Evolutionary conservation across 2,113 vertebrate species (phyloP).

Genomic region (Xenopus tropicalis): UCB_Xtro_10.0 CM004443.2:126391501-126392000

Average conservation of each 20-base stretch:
- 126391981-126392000: no score
- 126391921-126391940: no score
- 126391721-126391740: constrained; percentile 6
- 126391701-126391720: constrained; percentile 27
- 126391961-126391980: no score
- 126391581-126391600: constrained; percentile 23
- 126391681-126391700: constrained; percentile 37
- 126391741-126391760: constrained; percentile 18
- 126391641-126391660: neutral
- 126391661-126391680: constrained; percentile 30
- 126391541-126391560: constrained; percentile 11
- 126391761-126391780: constrained; percentile 19
- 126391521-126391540: constrained; percentile 23
- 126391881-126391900: neutral
- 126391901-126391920: no score
- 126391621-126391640: constrained; percentile 34
- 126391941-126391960: no score
- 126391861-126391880: neutral
- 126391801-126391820: constrained; percentile 5
- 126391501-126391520: constrained; percentile 15
- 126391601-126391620: constrained; percentile 28
- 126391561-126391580: constrained; percentile 37
- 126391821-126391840: neutral
- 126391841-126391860: neutral
- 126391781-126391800: constrained; percentile 10